Conservation (phyloP, 2,888 invertebrate genomes). For the Herminia tarsipennalis region DNA sequence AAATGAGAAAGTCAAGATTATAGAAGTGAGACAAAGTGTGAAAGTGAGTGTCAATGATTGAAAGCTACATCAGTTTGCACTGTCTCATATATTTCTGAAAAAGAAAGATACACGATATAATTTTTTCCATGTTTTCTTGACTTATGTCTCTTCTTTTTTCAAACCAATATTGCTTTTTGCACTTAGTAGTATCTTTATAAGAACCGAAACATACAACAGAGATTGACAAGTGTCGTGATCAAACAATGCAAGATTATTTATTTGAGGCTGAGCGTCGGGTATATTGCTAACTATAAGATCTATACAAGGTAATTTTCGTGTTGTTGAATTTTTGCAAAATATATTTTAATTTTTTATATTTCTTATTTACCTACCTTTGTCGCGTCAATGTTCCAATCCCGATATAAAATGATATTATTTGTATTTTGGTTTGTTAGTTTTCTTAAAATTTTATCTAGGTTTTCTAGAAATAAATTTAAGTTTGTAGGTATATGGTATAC, state of each 20-base stretch:
- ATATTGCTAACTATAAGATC: conserved; percentile 10
- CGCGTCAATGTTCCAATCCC: conserved; percentile 7
- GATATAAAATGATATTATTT: conserved; percentile 1
- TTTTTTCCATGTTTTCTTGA: conserved; percentile 4
- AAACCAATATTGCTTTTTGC: conserved; percentile 2
- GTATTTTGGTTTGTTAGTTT: background rate
- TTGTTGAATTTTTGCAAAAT: too few relatives aligned
- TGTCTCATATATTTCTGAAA: conserved; percentile 2
- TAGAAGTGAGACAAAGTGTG: too few relatives aligned
- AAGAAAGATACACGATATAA: background rate
- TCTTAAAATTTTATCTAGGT: background rate
- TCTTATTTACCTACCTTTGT: conserved; percentile 2
- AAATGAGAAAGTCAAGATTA: too few relatives aligned
- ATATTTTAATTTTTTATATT: too few relatives aligned
- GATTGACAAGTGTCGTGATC: conserved; percentile 10
- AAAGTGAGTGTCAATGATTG: conserved; percentile 8
- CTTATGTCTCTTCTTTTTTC: background rate
- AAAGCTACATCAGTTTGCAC: conserved; percentile 12
- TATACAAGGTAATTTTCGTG: conserved; percentile 6
- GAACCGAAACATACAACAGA: conserved; percentile 3
- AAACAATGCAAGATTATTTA: conserved; percentile 4
- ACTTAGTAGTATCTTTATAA: background rate
- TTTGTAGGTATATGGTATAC: background rate
- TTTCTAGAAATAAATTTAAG: background rate
- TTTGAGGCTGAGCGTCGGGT: conserved; percentile 6